These are phyloP conservation scores for Anomalospiza imberbis DNA, from an alignment of 2,797 vertebrate species.

Conservation along the genomic window DNA sequence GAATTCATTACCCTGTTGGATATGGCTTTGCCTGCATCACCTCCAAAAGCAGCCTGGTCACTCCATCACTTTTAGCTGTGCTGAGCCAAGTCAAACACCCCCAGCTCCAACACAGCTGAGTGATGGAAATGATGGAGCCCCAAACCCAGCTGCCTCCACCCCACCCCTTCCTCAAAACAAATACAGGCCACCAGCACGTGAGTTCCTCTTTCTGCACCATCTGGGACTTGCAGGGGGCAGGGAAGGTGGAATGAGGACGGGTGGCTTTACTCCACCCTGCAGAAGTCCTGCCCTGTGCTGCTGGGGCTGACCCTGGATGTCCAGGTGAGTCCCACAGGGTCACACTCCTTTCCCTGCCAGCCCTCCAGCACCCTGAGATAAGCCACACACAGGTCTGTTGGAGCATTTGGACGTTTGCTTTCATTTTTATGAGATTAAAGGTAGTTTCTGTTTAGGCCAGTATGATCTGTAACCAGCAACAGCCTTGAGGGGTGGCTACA, in stretches of 20 bases:
- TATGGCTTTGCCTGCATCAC: neutral
- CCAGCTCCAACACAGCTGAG: neutral
- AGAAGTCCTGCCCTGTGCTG: neutral
- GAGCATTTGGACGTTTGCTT: neutral
- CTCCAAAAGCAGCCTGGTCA: neutral
- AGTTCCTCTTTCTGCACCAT: neutral
- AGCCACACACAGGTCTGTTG: neutral
- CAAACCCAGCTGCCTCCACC: neutral
- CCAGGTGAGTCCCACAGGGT: neutral
- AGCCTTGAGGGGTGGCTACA: neutral
- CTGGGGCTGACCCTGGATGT: neutral
- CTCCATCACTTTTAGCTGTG: neutral
- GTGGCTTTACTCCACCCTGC: neutral
- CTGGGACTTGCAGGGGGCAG: neutral
- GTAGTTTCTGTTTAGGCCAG: neutral
- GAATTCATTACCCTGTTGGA: neutral
- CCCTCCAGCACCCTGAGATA: neutral
- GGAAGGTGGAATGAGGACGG: rapidly evolving
- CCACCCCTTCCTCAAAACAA: neutral
- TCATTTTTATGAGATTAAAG: neutral
- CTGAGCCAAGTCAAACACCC: neutral
- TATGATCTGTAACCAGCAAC: neutral
- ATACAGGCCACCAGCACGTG: rapidly evolving
- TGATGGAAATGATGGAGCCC: rapidly evolving
- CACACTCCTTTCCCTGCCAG: neutral